Evolutionary conservation across 2,113 vertebrate species (phyloP), one percentile per base, ranked within the genome.

Genomic region (Lophotis ruficrista): DNA sequence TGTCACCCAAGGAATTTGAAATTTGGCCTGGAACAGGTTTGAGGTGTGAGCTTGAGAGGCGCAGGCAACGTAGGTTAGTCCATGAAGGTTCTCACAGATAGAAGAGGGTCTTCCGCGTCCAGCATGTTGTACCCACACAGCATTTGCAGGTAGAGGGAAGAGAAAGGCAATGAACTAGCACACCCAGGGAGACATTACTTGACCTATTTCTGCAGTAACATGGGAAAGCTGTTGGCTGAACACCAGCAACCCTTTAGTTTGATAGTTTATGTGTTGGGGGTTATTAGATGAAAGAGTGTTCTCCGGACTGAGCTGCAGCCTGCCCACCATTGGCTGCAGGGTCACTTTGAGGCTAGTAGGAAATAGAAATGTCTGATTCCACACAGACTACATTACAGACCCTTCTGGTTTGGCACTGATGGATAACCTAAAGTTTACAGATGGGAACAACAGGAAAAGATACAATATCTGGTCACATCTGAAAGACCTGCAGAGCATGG

Each of bases 371-470:
- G 48, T 81, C 83, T 83, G 79, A 75, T 90, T 94, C 51, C 92
- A 78, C 75, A 16, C 87, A 88, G 96, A 66, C 85, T 60, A 2
- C 79, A 64, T 93, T 94, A 89, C 86, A 83, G 82, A 54, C 68
- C 70, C 92, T 20, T 93, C 93, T 94, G 81, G 50, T 72, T 64
- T 85, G 84, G 84, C 91, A 85, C 81, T 95, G 95, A 96, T 85
- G 65, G 89, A 96, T 96, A 93, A 60, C 82, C 54, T 71, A 3
- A 89, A 90, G 71, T 81, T 94, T 88, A 90, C 72, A 78, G 92
- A 90, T 23, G 51, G 72, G 60, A 90, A 48, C 77, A 94, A 94
- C 90, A 96, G 93, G 93, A 96, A 96, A 95, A 93, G 79, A 78
- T n/a, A 24, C 27, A 37, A 18, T 92, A 90, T 96, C 96, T 96